phyloP scores from a whole-genome alignment of 2,113 vertebrate species.

The Tyto alba region DNA sequence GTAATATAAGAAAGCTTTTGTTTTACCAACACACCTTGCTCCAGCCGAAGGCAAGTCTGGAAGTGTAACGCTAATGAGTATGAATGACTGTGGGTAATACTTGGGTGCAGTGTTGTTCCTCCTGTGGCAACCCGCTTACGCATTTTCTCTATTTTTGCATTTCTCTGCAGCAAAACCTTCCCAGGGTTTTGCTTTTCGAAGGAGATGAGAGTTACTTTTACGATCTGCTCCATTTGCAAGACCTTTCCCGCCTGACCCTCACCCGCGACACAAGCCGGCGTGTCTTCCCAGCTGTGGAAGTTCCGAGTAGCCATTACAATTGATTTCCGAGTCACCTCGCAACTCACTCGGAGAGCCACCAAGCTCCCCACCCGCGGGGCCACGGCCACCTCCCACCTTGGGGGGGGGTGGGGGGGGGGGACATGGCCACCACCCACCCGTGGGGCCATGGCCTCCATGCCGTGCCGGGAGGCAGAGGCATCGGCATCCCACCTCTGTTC shows the following conservation, averaged over 20 bases:
- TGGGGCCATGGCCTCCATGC: accelerated
- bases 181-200: background rate
- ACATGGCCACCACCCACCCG: background rate
- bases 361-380: accelerated
- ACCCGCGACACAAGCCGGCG: background rate
- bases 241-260: background rate
- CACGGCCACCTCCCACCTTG: background rate
- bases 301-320: background rate
- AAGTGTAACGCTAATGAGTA: background rate
- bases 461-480: too few relatives aligned
- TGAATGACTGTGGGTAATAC: background rate
- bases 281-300: background rate
- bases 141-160: background rate
- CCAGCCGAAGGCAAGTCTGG: background rate
- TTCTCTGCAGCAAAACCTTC: background rate
- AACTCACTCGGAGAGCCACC: background rate
- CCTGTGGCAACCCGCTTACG: background rate
- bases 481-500: too few relatives aligned
- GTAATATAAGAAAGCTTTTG: background rate
- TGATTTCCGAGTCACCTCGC: background rate
- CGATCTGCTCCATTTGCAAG: background rate
- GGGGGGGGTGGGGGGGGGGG: too few relatives aligned
- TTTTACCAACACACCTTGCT: background rate
- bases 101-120: background rate
- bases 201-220: background rate